Conservation (phyloP, 2,113 vertebrate genomes). For the Malurus cyaneus region DNA sequence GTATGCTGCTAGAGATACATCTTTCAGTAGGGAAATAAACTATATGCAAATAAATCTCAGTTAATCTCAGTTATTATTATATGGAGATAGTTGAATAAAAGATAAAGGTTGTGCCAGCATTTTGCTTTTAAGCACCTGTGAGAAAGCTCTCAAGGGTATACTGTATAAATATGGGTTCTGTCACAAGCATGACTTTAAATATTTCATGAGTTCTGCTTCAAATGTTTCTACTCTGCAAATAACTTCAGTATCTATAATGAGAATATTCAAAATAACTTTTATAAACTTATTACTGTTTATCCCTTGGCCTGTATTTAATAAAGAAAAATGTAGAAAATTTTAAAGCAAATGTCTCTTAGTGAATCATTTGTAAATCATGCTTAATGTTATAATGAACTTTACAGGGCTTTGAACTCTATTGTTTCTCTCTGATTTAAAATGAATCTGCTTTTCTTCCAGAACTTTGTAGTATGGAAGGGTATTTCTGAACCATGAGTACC, state of each 20-base stretch:
- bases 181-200: neutral
- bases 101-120: neutral
- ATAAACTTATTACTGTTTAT: neutral
- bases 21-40: neutral
- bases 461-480: neutral
- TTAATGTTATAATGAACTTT: neutral
- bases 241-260: neutral
- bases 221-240: neutral
- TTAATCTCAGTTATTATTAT: constrained; percentile 7
- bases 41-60: neutral
- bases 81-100: neutral
- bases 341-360: neutral
- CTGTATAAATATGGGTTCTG: neutral
- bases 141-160: neutral
- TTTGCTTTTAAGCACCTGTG: neutral
- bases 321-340: neutral
- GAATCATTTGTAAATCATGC: neutral
- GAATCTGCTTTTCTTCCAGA: neutral
- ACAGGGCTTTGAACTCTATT: neutral
- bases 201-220: neutral
- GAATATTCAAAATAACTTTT: neutral
- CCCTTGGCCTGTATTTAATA: neutral
- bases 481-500: neutral
- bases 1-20: neutral
- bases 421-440: neutral